Evolutionary conservation across 2,797 vertebrate genomes (phyloP), one percentile per base, ranked within the genome.

Genomic region (Ctenochaetus hawaiiensis): DNA sequence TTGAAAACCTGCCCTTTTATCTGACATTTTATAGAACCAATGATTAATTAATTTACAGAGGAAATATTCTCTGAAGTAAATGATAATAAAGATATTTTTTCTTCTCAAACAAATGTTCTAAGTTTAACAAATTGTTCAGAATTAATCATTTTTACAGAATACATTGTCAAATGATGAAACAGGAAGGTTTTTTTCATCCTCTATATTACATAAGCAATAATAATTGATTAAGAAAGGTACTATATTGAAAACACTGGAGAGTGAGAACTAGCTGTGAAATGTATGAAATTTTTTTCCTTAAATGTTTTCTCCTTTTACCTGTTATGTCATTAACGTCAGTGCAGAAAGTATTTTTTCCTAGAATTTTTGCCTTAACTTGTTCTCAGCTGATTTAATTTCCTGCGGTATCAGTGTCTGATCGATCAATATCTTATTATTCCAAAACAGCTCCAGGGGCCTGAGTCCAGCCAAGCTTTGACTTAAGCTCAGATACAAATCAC

Each of bases 341-440:
- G 16, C n/a, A 30, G 8, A 60, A 67, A 66, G 8, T n/a, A 13
- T 52, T 39, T 80, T 80, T 83, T 73, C 76, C 67, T 58, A 39
- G 67, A 88, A 74, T 39, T 53, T 61, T 12, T 57, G 13, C 11
- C 39, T 52, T 34, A 57, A 72, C 41, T 70, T 72, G 17, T 51
- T 49, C 41, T 59, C 9, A 58, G 47, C 23, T 77, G 69, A 88
- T 82, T 39, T 47, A 7, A 78, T 88, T 81, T 76, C 12, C 18
- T 45, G 12, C 41, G 9, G 12, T 52, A 84, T 44, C 17, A 77
- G 13, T 1, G 23, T 51, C 66, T 72, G 56, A 72, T 86, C 8
- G 8, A 81, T 89, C 43, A 63, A 9, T 85, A 78, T 18, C 44
- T 72, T 43, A 77, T 86, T 81, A 82, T 79, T 80, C 39, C 51